These are phyloP conservation scores for Polydrusus tereticollis DNA, from an alignment of 2,888 invertebrate species.

Conservation along the genomic window DNA sequence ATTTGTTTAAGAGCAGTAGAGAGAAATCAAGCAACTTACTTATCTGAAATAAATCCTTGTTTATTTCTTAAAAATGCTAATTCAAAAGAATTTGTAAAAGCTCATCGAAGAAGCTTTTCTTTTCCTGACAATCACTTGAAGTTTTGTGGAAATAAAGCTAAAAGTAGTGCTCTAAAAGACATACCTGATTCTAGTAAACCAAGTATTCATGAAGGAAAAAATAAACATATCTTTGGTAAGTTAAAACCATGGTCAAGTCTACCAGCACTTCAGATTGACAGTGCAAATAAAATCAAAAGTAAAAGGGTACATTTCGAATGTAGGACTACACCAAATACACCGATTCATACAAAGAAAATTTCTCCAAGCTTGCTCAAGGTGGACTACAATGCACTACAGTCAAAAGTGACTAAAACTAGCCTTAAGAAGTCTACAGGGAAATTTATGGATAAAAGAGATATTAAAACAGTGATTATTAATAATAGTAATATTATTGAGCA, in stretches of 20 bases:
- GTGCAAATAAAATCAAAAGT: conserved; percentile 48
- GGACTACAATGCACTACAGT: conserved; percentile 59
- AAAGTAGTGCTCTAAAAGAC: conserved; percentile 44
- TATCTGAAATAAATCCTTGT: conserved; percentile 74
- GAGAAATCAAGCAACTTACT: conserved; percentile 72
- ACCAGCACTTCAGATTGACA: conserved; percentile 58
- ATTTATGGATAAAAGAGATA: conserved; percentile 49
- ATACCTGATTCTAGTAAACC: conserved; percentile 27
- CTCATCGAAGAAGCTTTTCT: conserved; percentile 71
- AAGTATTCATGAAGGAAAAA: conserved; percentile 5
- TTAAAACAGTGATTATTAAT: conserved; percentile 61
- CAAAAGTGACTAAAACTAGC: conserved; percentile 44
- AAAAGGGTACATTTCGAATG: conserved; percentile 57
- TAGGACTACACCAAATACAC: conserved; percentile 64
- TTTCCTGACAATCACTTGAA: conserved; percentile 68
- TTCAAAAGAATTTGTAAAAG: conserved; percentile 64
- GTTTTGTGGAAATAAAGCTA: conserved; percentile 32
- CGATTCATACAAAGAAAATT: conserved; percentile 58
- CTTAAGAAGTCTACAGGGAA: conserved; percentile 49
- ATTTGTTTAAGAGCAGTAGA: conserved; percentile 76
- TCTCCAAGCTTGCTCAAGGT: conserved; percentile 61
- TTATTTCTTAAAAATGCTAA: conserved; percentile 64
- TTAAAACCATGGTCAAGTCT: conserved; percentile 66
- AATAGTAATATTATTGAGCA: conserved; percentile 64
- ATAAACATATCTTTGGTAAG: conserved; percentile 55